Evolutionary conservation across 1,140 invertebrate genomes (phyloP).

Genomic region (Ganaspis sp.): DNA sequence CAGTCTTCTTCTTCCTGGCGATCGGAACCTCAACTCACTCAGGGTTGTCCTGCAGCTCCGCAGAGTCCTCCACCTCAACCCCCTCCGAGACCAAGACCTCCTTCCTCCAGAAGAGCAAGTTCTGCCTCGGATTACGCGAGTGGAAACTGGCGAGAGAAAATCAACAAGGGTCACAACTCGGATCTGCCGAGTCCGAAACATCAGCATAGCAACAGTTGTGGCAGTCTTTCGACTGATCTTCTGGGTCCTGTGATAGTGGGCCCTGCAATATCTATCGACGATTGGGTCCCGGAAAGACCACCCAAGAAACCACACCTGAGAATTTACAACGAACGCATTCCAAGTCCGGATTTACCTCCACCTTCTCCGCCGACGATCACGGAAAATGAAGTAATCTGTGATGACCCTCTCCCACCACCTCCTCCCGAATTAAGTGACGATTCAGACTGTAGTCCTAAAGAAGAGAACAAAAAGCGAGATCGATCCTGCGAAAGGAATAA

Average conservation of each 20-base stretch:
- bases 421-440: constrained; percentile 77
- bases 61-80: constrained; percentile 77
- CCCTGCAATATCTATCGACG: constrained; percentile 81
- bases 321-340: constrained; percentile 77
- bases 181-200: constrained; percentile 72
- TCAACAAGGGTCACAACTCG: constrained; percentile 45
- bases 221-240: constrained; percentile 79
- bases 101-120: constrained; percentile 80
- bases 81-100: constrained; percentile 77
- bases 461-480: constrained; percentile 46
- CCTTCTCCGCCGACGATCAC: constrained; percentile 81
- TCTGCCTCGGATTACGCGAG: constrained; percentile 83
- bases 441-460: constrained; percentile 48
- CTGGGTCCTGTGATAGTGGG: constrained; percentile 81
- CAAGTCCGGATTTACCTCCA: constrained; percentile 84
- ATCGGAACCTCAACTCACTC: constrained; percentile 79
- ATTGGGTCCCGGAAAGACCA: constrained; percentile 84
- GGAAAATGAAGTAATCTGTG: constrained; percentile 80
- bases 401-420: constrained; percentile 85
- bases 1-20: constrained; percentile 77
- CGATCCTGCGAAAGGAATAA: constrained; percentile 63
- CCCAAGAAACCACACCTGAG: constrained; percentile 86
- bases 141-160: constrained; percentile 69
- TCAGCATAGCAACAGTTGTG: constrained; percentile 80
- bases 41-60: constrained; percentile 54